Evolutionary conservation across 2,888 invertebrate species (phyloP), one percentile per base, ranked within the genome.

Genomic region (Petrophora chlorosata): DNA sequence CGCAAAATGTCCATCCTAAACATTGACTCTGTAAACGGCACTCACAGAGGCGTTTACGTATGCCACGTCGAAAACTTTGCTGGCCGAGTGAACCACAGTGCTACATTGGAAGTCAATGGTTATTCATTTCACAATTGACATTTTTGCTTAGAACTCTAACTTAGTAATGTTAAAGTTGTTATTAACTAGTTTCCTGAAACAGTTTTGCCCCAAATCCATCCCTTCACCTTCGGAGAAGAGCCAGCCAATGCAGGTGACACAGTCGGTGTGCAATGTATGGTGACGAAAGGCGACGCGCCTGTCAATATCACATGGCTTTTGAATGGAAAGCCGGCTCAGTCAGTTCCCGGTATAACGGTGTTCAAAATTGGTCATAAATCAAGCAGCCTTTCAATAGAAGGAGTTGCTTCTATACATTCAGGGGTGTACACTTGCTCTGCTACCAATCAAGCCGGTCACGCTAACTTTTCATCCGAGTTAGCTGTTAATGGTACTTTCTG

Each of bases 231-330:
- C 70, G 95, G 95, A 45, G 94, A 95, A 38, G 94, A 95, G 61
- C 92, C 94, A 44, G 93, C 95, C 32, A 95, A 95, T 71, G 94
- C 94, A 48, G 96, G 95, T 3, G 95, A 96, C 57, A 92, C 94
- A 56, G 94, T 94, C 25, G 95, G 95, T 45, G 92, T 94, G 2
- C 93, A 93, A 58, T 96, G 96, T 78, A 93, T 94, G 85, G 93
- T 95, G 26, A 92, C 92, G 34, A 95, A 95, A 80, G 96, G 97
- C 30, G 97, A 97, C 76, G 90, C 92, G 38, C 97, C 96, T 4
- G 88, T 97, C 22, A 92, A 92, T 68, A 93, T 97, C 42, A 92
- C 92, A 40, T 96, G 96, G 96, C 91, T 91, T 16, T 92, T 95
- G 57, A 94, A 96, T 81, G 93, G 92, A 61, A 91, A 83, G 73